A percentile compares a stretch with the other conserved stretches of the same genome.
Evolutionary conservation across 2,113 vertebrate genomes (phyloP).

Genomic region (Chionomys nivalis): DNA sequence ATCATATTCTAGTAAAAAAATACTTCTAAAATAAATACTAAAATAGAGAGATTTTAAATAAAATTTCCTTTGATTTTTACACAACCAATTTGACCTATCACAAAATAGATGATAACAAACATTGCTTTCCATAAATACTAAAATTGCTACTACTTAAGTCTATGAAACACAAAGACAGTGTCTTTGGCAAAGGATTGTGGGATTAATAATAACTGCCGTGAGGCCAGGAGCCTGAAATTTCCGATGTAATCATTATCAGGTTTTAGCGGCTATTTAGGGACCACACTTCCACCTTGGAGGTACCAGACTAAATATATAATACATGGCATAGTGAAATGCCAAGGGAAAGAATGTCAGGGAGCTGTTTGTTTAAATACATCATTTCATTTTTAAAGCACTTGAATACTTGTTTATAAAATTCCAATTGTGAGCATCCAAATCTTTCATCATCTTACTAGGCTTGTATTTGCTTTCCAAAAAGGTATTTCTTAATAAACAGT

Average conservation of each 20-base stretch:
- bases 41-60: conserved; percentile 74
- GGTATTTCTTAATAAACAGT: conserved; percentile 75
- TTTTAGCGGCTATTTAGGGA: conserved; percentile 73
- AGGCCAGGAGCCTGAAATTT: conserved; percentile 71
- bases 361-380: conserved; percentile 77
- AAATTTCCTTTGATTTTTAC: conserved; percentile 82
- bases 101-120: conserved; percentile 69
- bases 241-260: conserved; percentile 68
- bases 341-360: conserved; percentile 66
- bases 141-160: conserved; percentile 74
- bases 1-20: conserved; percentile 55
- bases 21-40: conserved; percentile 24
- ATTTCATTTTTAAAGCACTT: conserved; percentile 72
- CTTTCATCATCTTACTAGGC: conserved; percentile 71
- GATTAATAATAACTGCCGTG: conserved; percentile 74
- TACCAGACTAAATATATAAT: conserved; percentile 70
- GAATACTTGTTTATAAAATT: conserved; percentile 72
- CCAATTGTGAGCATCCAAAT: conserved; percentile 63
- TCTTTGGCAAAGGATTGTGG: conserved; percentile 63
- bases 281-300: conserved; percentile 60
- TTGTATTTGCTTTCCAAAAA: conserved; percentile 75
- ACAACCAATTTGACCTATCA: conserved; percentile 72
- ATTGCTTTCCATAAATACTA: conserved; percentile 72
- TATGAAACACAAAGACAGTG: conserved; percentile 70
- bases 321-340: conserved; percentile 76